Conservation (phyloP, 2,888 invertebrate genomes). For the Amblyteles armatorius region DNA sequence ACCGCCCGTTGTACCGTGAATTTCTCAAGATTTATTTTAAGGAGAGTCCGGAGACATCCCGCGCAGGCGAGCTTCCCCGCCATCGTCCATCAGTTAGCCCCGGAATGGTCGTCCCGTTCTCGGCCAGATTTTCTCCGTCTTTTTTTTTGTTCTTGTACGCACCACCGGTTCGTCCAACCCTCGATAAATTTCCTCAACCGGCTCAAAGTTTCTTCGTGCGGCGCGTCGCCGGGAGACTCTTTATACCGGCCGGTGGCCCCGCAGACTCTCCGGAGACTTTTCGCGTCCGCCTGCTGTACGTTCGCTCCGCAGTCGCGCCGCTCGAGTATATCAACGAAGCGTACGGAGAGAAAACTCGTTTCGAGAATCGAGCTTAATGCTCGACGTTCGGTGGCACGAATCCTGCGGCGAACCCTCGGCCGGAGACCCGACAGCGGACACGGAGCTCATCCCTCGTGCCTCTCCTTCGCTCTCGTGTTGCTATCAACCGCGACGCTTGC, state of each 20-base stretch:
- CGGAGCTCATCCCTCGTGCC: slow-evolving; percentile 1
- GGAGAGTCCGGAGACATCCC: slow-evolving; percentile 22
- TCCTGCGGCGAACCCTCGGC: slow-evolving; percentile 33
- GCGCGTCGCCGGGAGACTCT: slow-evolving; percentile 29
- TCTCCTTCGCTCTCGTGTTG: not conserved
- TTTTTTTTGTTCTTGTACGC: slow-evolving; percentile 10
- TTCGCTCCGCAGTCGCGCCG: not conserved
- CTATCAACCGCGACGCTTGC: not conserved
- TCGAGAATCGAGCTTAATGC: slow-evolving; percentile 50
- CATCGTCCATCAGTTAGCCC: slow-evolving; percentile 57
- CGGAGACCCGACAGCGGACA: not conserved
- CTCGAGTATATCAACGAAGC: not conserved
- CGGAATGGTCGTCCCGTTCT: slow-evolving; percentile 31
- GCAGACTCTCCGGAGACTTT: slow-evolving; percentile 50
- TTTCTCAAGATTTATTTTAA: slow-evolving; percentile 55
- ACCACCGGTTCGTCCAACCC: slow-evolving; percentile 19
- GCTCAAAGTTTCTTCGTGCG: slow-evolving; percentile 53
- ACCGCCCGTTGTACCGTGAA: slow-evolving; percentile 45
- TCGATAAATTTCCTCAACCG: slow-evolving; percentile 60
- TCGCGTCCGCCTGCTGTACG: slow-evolving; percentile 9
- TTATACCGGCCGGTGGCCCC: slow-evolving; percentile 9
- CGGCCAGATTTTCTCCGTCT: slow-evolving; percentile 35
- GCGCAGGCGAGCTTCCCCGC: not conserved
- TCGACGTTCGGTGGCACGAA: slow-evolving; percentile 49
- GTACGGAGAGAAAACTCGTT: slow-evolving; percentile 30